Evolutionary conservation across 2,888 invertebrate species (phyloP).

Genomic region (Apeira syringaria): DNA sequence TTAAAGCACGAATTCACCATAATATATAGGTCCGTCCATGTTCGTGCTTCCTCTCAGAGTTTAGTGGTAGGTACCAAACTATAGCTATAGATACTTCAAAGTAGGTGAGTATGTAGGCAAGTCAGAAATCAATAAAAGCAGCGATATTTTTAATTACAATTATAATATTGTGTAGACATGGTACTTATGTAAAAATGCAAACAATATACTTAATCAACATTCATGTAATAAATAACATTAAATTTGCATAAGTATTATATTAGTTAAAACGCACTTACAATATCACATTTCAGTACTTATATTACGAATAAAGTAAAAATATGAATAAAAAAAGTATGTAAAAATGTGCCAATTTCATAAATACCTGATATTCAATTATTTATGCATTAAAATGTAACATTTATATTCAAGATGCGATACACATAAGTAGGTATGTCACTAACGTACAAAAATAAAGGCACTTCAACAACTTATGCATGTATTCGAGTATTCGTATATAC

Average conservation of each 20-base stretch:
- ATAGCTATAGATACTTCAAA: too few relatives aligned
- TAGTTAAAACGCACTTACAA: conserved; percentile 49
- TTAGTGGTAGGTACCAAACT: too few relatives aligned
- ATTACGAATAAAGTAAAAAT: conserved; percentile 15
- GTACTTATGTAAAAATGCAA: conserved; percentile 45
- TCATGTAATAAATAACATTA: conserved; percentile 43
- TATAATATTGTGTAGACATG: conserved; percentile 32
- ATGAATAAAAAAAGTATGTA: neutral
- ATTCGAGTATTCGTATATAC: too few relatives aligned
- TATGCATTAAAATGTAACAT: conserved; percentile 1
- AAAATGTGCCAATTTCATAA: neutral
- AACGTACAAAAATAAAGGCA: conserved; percentile 18
- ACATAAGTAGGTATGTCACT: too few relatives aligned
- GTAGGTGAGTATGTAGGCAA: too few relatives aligned
- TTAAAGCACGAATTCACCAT: too few relatives aligned
- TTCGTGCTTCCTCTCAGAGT: too few relatives aligned
- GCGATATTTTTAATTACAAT: conserved; percentile 35
- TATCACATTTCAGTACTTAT: conserved; percentile 67
- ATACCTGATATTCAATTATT: conserved; percentile 4
- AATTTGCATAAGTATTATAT: conserved; percentile 42
- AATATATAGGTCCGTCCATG: too few relatives aligned
- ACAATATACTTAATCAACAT: conserved; percentile 39
- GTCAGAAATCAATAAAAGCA: too few relatives aligned
- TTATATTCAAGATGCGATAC: neutral
- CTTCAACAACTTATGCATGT: conserved; percentile 14